These are phyloP conservation scores for Drosophila nigrodunni DNA, from an alignment of 1,140 invertebrate species.

Conservation along the genomic window DNA sequence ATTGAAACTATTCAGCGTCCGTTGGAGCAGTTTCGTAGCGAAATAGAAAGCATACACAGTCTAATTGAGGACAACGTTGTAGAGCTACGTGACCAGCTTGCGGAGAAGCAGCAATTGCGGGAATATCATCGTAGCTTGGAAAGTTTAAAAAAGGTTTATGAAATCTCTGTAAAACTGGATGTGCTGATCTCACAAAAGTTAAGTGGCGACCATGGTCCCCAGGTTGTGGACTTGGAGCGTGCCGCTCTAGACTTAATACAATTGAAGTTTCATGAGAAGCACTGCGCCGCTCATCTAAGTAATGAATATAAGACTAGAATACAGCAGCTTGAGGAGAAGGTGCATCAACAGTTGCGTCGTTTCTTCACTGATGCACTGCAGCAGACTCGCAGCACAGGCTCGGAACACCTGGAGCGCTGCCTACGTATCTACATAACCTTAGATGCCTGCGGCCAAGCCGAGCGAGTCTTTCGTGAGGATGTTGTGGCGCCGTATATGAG, in stretches of 20 bases:
- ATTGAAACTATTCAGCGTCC: slow-evolving; percentile 92
- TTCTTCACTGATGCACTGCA: slow-evolving; percentile 87
- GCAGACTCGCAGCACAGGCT: slow-evolving; percentile 82
- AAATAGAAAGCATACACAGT: slow-evolving; percentile 88
- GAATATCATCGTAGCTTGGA: slow-evolving; percentile 67
- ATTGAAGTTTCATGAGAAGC: slow-evolving; percentile 73
- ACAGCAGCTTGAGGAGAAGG: slow-evolving; percentile 85
- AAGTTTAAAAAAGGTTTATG: slow-evolving; percentile 71
- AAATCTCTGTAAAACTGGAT: slow-evolving; percentile 65
- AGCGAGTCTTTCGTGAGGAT: slow-evolving; percentile 89
- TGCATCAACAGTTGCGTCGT: slow-evolving; percentile 87
- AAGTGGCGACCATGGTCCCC: slow-evolving; percentile 76
- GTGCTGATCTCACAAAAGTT: slow-evolving; percentile 60
- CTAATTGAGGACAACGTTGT: slow-evolving; percentile 68
- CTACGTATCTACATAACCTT: slow-evolving; percentile 89
- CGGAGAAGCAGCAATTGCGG: slow-evolving; percentile 68
- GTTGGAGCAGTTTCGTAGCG: slow-evolving; percentile 91
- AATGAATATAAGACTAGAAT: slow-evolving; percentile 85
- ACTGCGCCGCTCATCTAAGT: slow-evolving; percentile 82
- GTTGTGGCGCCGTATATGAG: slow-evolving; percentile 90
- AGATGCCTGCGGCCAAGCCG: slow-evolving; percentile 89
- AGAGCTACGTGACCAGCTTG: slow-evolving; percentile 64
- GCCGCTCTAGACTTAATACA: slow-evolving; percentile 77
- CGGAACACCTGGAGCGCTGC: slow-evolving; percentile 87
- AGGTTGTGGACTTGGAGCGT: slow-evolving; percentile 77